Evolutionary conservation across 2,888 invertebrate species (phyloP).

Genomic region (Cephus rjabovi): DNA sequence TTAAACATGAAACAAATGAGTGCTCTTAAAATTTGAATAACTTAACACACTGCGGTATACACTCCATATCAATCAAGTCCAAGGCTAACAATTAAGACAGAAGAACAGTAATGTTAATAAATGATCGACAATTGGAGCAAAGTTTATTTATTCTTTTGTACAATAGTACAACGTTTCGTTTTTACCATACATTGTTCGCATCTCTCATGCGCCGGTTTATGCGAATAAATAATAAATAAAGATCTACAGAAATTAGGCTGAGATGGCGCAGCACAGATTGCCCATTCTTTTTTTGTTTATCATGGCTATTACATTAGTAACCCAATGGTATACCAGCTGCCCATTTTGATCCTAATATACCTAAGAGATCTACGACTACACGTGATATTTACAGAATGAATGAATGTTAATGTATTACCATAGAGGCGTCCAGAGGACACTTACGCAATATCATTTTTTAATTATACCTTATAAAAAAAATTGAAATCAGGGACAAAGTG

Average conservation of each 20-base stretch:
- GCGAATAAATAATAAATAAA: constrained; percentile 64
- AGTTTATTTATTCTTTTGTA: constrained; percentile 54
- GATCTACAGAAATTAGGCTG: constrained; percentile 46
- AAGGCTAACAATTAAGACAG: background rate
- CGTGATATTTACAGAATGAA: constrained; percentile 52
- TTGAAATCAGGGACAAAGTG: constrained; percentile 55
- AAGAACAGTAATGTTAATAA: background rate
- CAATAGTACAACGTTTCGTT: constrained; percentile 56
- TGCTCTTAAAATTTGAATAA: background rate
- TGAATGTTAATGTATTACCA: constrained; percentile 21
- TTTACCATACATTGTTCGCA: constrained; percentile 49
- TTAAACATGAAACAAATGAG: background rate
- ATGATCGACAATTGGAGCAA: background rate
- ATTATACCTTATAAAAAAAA: constrained; percentile 30
- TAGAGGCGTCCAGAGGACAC: constrained; percentile 38
- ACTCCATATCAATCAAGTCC: background rate
- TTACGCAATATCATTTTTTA: constrained; percentile 29
- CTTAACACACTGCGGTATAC: background rate
- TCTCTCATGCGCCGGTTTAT: constrained; percentile 50
- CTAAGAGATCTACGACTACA: constrained; percentile 43
- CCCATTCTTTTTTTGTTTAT: constrained; percentile 16
- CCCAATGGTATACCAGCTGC: constrained; percentile 37
- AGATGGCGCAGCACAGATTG: constrained; percentile 40
- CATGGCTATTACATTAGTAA: constrained; percentile 21
- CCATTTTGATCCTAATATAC: constrained; percentile 37